Evolutionary conservation across 2,113 vertebrate genomes (phyloP).

Genomic region (Chaenocephalus aceratus): DNA sequence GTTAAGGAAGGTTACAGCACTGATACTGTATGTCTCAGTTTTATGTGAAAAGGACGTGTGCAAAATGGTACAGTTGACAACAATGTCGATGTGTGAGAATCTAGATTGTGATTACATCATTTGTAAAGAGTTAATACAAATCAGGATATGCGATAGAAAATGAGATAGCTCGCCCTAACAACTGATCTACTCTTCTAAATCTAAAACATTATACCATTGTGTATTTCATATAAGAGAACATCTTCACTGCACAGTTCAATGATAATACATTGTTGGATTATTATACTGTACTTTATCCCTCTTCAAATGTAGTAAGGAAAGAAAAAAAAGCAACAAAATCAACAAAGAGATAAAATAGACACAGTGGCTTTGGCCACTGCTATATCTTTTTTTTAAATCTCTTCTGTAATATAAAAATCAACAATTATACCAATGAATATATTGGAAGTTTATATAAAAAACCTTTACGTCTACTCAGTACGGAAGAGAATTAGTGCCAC

Average conservation of each 20-base stretch:
- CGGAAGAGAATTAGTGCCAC: conserved; percentile 47
- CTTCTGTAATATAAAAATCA: conserved; percentile 96
- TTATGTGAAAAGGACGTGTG: conserved; percentile 91
- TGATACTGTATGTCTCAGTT: conserved; percentile 64
- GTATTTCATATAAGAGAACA: conserved; percentile 93
- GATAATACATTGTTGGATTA: conserved; percentile 91
- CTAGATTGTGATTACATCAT: conserved; percentile 91
- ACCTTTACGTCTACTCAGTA: conserved; percentile 84
- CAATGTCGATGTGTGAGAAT: conserved; percentile 79
- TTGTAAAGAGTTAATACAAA: conserved; percentile 95
- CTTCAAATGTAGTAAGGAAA: conserved; percentile 82
- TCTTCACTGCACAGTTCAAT: conserved; percentile 96
- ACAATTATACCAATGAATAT: conserved; percentile 95
- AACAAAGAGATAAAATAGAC: conserved; percentile 93
- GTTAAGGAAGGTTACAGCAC: conserved; percentile 48
- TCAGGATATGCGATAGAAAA: conserved; percentile 93
- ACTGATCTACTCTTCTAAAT: conserved; percentile 92
- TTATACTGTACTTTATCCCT: conserved; percentile 86
- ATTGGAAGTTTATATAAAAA: conserved; percentile 94
- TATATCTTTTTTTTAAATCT: conserved; percentile 87
- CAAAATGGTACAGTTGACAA: conserved; percentile 90
- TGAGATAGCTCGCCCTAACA: conserved; percentile 92
- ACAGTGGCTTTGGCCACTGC: conserved; percentile 88
- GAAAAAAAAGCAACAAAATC: conserved; percentile 79
- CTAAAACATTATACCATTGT: conserved; percentile 93